Base-by-base conservation (phyloP, 2,113 vertebrate species). In the Gallinago jamesoni region DNA sequence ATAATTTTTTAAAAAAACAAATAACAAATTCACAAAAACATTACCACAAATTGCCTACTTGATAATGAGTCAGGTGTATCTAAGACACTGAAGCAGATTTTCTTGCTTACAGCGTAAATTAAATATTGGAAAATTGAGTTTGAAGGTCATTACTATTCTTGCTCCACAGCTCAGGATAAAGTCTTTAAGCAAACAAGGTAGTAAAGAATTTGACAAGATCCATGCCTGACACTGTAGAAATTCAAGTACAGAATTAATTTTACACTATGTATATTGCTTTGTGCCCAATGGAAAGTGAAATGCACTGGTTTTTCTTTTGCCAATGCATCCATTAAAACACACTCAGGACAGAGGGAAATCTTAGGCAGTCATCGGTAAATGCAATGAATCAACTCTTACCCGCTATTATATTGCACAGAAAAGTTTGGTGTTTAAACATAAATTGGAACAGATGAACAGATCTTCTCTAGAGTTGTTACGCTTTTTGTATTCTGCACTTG, bases 141-240 rank as follows among this genome's bases (percentile, higher is more conserved):
- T 63, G 52, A 76, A 91, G 53, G 62, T 69, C 70, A 76, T 92
- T 90, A 70, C 35, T 94, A 86, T 84, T 86, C 75, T 88, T 90
- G 87, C 39, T 95, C 53, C 31, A 79, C 18, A 84, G 68, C 53
- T 59, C 52, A 93, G 47, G 43, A 93, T 56, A 76, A 91, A 93
- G 76, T 70, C 79, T 50, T 93, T 75, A 92, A 80, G 75, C 68
- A 90, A 94, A 83, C 37, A 93, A 86, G 86, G 76, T 68, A 82
- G 69, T 89, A 81, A 95, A 96, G 75, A 93, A 64, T 83, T 72
- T 97, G 69, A 94, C 50, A 78, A 72, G 76, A 94, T 68, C 67
- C 81, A 83, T 94, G 74, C 83, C 75, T 92, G 75, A 87, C 56
- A 28, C 55, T 56, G 37, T 48, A 93, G 84, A 95, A 77, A 87